Percentiles rank a stretch among this genome's conserved stretches.
Evolutionary conservation across 2,113 vertebrate species (phyloP).

Genomic region (Merops nubicus): DNA sequence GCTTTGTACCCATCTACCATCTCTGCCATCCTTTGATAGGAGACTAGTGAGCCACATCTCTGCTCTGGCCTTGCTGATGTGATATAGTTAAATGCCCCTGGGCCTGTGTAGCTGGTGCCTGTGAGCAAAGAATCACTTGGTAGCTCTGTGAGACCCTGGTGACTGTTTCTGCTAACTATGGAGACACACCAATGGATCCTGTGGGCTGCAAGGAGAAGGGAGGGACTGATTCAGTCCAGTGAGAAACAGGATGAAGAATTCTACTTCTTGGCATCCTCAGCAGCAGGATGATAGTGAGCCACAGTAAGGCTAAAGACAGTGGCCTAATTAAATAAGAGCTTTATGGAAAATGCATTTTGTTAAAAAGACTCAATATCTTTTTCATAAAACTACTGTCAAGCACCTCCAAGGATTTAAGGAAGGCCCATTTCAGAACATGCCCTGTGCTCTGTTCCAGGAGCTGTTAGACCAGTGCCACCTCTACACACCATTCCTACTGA

Average conservation of each 20-base stretch:
- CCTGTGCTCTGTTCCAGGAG: neutral
- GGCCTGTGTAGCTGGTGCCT: neutral
- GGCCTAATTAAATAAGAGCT: neutral
- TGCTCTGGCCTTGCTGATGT: neutral
- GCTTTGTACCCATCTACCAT: neutral
- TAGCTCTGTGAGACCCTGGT: neutral
- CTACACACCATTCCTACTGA: neutral
- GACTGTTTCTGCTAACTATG: neutral
- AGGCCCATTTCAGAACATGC: neutral
- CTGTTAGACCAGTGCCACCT: neutral
- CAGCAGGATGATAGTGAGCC: neutral
- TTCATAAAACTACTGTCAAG: neutral
- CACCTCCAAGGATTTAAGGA: neutral
- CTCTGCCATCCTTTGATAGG: neutral
- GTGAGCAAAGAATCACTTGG: neutral
- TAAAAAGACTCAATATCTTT: neutral
- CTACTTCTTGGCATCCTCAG: neutral
- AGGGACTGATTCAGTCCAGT: neutral
- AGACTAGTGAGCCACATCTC: neutral
- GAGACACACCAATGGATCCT: neutral
- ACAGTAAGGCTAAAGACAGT: neutral
- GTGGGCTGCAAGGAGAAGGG: neutral
- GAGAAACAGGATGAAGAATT: neutral
- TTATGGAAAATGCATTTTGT: neutral
- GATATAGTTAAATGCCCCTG: neutral